Percentiles rank a stretch among this genome's conserved stretches.
Conservation (phyloP, 2,113 vertebrate genomes). For the Saiga tatarica region DNA sequence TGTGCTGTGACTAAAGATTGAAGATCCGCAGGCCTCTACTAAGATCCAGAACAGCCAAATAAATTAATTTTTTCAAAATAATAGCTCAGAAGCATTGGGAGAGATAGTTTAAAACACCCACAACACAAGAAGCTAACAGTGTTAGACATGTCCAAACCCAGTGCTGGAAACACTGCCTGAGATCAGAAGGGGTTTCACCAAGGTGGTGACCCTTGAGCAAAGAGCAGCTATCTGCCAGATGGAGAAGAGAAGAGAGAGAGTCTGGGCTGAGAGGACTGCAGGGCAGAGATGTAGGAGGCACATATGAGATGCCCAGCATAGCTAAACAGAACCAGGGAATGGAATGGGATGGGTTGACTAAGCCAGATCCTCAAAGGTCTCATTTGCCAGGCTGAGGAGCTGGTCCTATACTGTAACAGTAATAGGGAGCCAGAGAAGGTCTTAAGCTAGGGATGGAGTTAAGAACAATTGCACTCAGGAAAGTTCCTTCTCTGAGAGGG, state of each 20-base stretch:
- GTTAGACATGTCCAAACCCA: not conserved
- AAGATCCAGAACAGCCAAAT: not conserved
- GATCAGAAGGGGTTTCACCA: not conserved
- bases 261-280: no score
- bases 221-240: not conserved
- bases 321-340: not conserved
- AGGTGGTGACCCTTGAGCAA: not conserved
- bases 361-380: not conserved
- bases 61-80: not conserved
- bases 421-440: not conserved
- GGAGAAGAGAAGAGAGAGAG: not conserved
- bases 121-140: not conserved
- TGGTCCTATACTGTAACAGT: not conserved
- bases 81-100: not conserved
- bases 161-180: not conserved
- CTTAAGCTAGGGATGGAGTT: not conserved
- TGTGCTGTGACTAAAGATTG: accelerated
- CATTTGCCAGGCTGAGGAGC: not conserved
- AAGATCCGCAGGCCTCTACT: not conserved
- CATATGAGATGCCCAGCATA: not conserved
- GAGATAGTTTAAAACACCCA: not conserved
- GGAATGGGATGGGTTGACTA: accelerated
- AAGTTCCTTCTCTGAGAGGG: not conserved
- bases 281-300: not conserved
- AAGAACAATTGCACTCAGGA: not conserved